Percentiles rank a stretch among this genome's conserved stretches.
phyloP scores from a whole-genome alignment of 1,140 invertebrate species.

The Lepidotrigona ventralis region DNA sequence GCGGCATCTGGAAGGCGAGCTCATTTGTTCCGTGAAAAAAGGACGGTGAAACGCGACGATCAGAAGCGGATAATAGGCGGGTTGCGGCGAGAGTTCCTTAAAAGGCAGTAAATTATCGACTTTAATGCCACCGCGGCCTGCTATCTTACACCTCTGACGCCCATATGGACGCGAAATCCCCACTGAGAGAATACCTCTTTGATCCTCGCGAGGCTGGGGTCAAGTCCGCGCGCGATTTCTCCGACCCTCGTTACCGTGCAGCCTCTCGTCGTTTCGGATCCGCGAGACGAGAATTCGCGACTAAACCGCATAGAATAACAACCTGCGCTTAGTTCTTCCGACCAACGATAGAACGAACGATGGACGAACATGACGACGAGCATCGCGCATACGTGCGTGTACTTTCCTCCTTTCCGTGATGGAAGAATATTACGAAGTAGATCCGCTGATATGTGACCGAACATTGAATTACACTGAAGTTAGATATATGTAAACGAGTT shows the following conservation, averaged over 20 bases:
- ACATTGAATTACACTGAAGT: neutral
- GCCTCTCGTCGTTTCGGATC: constrained; percentile 22
- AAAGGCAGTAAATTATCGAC: constrained; percentile 54
- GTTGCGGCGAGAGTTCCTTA: constrained; percentile 40
- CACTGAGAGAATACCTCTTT: constrained; percentile 49
- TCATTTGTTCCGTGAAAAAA: constrained; percentile 42
- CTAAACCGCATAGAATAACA: neutral
- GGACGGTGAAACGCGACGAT: constrained; percentile 41
- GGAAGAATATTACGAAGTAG: neutral
- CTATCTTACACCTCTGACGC: constrained; percentile 53
- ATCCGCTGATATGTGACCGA: neutral
- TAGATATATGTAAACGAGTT: neutral
- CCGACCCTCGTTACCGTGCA: constrained; percentile 48
- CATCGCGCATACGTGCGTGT: neutral
- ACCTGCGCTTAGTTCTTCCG: neutral
- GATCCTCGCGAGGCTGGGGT: constrained; percentile 39
- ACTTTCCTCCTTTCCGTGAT: neutral
- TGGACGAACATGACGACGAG: neutral
- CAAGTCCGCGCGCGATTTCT: constrained; percentile 29
- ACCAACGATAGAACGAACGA: neutral
- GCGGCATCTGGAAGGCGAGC: constrained; percentile 24
- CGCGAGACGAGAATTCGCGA: constrained; percentile 8
- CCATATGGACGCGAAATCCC: constrained; percentile 48
- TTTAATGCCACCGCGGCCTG: constrained; percentile 52
- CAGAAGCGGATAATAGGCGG: constrained; percentile 48